phyloP scores from a whole-genome alignment of 2,113 vertebrate genomes.

The Pseudois nayaur region DNA sequence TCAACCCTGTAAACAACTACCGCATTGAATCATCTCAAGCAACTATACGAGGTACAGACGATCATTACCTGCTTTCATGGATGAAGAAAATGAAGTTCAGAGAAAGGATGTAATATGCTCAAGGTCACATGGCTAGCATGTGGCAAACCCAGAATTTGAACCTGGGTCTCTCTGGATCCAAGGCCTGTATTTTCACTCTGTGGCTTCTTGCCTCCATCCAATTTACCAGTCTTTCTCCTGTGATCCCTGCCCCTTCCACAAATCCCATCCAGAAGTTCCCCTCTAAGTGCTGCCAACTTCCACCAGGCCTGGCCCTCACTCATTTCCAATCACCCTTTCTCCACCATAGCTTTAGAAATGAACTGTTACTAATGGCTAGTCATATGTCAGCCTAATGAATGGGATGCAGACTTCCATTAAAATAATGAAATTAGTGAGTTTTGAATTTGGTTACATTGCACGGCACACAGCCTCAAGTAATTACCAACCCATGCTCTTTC shows the following conservation, averaged over 20 bases:
- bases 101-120: background rate
- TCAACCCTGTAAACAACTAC: background rate
- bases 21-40: background rate
- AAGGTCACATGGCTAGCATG: background rate
- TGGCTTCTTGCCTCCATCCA: background rate
- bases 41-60: background rate
- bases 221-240: background rate
- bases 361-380: conserved; percentile 83
- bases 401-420: conserved; percentile 78
- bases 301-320: conserved; percentile 69
- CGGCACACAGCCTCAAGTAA: conserved; percentile 75
- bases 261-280: background rate
- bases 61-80: background rate
- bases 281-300: conserved; percentile 24
- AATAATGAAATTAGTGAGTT: conserved; percentile 83
- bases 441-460: conserved; percentile 74
- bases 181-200: background rate
- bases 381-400: conserved; percentile 83
- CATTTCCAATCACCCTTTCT: conserved; percentile 83
- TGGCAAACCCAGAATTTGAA: background rate
- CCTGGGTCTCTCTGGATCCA: background rate
- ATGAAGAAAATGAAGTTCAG: background rate
- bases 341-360: conserved; percentile 79
- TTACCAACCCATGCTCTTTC: conserved; percentile 69
- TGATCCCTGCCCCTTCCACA: background rate